Evolutionary conservation across 2,113 vertebrate species (phyloP).

Genomic region (Oncorhynchus tshawytscha): DNA sequence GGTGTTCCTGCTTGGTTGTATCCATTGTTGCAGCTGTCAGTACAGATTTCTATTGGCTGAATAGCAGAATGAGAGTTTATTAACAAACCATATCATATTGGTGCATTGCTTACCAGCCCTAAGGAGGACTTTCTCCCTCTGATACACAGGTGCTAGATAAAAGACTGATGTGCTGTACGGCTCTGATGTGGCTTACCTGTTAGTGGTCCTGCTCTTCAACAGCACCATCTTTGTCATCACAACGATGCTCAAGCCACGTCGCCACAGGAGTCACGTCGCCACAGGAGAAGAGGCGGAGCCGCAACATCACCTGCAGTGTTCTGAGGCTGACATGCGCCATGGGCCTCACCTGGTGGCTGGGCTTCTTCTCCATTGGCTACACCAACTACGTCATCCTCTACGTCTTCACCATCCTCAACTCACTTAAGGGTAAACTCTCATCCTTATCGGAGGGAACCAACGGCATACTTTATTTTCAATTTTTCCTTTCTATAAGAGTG

Average conservation of each 20-base stretch:
- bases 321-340: slow-evolving; percentile 75
- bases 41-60: not conserved
- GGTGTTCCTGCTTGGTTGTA: slow-evolving; percentile 10
- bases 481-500: no score
- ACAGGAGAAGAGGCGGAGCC: slow-evolving; percentile 54
- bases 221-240: slow-evolving; percentile 71
- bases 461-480: no score
- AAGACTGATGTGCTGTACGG: slow-evolving; percentile 55
- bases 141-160: slow-evolving; percentile 76
- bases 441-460: not conserved
- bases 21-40: not conserved
- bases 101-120: not conserved
- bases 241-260: slow-evolving; percentile 65
- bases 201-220: slow-evolving; percentile 77
- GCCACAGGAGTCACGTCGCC: slow-evolving; percentile 28
- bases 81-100: not conserved
- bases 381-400: slow-evolving; percentile 68
- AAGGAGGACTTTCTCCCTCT: not conserved
- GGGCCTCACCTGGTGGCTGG: slow-evolving; percentile 76
- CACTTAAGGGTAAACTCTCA: slow-evolving; percentile 73
- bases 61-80: not conserved
- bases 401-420: slow-evolving; percentile 77
- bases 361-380: slow-evolving; percentile 74
- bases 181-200: slow-evolving; percentile 73
- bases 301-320: slow-evolving; percentile 38